Evolutionary conservation across 1,140 invertebrate species (phyloP), one percentile per base, ranked within the genome.

Genomic region (Heliothis subflexa): DNA sequence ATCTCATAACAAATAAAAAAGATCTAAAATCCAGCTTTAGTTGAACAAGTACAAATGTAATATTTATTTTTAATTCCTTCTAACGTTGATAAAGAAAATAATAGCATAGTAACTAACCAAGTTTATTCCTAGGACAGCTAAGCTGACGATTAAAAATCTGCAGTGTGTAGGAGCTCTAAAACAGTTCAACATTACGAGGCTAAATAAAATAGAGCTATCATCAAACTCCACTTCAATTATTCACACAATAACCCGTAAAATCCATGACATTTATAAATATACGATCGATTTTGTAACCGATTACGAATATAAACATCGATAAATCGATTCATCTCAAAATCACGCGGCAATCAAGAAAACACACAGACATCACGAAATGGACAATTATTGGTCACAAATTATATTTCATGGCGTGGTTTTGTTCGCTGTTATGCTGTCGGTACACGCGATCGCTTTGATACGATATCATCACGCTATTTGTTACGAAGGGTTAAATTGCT

Each of bases 221-320:
- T 49, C 40, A 16, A 61, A 70, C 13, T 80, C 66, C 57, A 76
- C 49, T 54, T 71, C 72, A 80, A 84, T 84, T 80, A 84, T 78
- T 78, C 80, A 81, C 55, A 83, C 79, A 82, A 85, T 83, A 78
- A 86, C 79, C 77, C 80, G 81, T 83, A 81, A 85, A 87, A 87
- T 73, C 80, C 86, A 76, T 86, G 83, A 85, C 83, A 86, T 90
- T 89, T 86, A 85, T 88, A 89, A 91, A 86, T 80, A 86, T 89
- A 87, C 80, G 80, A 79, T 81, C 79, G 73, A 78, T 85, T 88
- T 84, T 78, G 81, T 83, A 78, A 86, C 71, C 81, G 78, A 83
- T 83, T 83, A 83, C 64, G 54, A 52, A 79, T 81, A 81, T 79
- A 78, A 80, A 82, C 52, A 78, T 78, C 81, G 83, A 88, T 88